Conservation (phyloP, 2,797 vertebrate genomes). For the Liparis tanakae region DNA sequence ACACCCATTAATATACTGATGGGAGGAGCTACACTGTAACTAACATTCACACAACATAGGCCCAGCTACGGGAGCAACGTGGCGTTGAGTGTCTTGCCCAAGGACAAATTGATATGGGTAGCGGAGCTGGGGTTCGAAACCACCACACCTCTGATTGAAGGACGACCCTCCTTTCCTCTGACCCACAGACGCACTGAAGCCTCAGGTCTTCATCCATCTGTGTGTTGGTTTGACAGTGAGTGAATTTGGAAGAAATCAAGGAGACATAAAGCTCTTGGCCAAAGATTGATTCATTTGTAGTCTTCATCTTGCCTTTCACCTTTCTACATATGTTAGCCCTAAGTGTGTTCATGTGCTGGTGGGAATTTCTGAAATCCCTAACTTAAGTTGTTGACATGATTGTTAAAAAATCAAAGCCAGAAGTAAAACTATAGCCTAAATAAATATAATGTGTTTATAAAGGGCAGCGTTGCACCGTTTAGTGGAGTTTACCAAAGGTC, state of each 20-base stretch:
- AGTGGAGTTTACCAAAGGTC: neutral
- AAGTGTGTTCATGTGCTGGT: neutral
- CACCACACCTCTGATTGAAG: no score
- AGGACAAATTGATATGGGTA: no score
- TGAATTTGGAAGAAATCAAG: neutral
- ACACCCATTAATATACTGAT: no score
- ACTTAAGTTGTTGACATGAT: neutral
- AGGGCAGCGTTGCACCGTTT: neutral
- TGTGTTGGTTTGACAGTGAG: neutral
- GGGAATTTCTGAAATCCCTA: neutral
- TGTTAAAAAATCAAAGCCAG: conserved; percentile 8
- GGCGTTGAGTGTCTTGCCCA: no score
- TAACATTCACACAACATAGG: no score
- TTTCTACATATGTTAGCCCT: neutral
- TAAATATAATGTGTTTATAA: neutral
- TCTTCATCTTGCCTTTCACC: neutral
- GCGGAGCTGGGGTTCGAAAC: no score
- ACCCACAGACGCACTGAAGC: neutral
- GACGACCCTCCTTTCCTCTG: no score
- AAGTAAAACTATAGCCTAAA: neutral
- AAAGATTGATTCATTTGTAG: neutral
- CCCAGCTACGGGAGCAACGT: no score
- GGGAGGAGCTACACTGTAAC: no score
- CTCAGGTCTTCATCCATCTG: neutral
- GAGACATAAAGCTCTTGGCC: neutral